These are phyloP conservation scores for Stenopsyche tienmushanensis DNA, from an alignment of 1,140 invertebrate genomes.

Conservation along the genomic window DNA sequence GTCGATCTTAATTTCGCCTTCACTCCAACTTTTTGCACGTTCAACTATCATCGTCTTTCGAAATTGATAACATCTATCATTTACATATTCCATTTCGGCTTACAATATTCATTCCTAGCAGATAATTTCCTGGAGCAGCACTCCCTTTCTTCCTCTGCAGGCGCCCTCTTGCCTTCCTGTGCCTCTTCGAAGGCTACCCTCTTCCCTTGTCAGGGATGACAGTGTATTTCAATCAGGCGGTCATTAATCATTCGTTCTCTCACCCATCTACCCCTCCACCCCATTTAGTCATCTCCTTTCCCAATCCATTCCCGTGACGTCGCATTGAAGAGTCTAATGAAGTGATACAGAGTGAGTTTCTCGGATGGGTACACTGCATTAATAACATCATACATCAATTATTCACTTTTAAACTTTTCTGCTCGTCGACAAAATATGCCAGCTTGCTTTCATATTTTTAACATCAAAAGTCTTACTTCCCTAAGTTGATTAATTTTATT, in stretches of 20 bases:
- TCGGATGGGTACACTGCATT: background rate
- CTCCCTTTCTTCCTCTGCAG: background rate
- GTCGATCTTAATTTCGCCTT: slow-evolving; percentile 18
- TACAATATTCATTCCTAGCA: slow-evolving; percentile 33
- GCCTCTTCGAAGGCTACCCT: slow-evolving; percentile 14
- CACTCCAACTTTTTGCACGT: slow-evolving; percentile 17
- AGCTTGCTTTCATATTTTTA: too few relatives aligned
- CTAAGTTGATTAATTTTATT: too few relatives aligned
- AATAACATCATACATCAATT: slow-evolving; percentile 11
- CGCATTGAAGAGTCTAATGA: slow-evolving; percentile 15
- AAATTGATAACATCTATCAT: slow-evolving; percentile 27
- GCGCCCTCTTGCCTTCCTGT: background rate
- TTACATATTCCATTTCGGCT: slow-evolving; percentile 34
- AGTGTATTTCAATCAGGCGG: slow-evolving; percentile 40
- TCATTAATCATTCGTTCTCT: slow-evolving; percentile 38
- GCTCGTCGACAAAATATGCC: too few relatives aligned
- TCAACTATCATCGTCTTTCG: slow-evolving; percentile 16
- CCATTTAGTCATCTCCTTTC: background rate
- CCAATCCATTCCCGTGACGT: background rate
- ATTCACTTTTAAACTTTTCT: too few relatives aligned
- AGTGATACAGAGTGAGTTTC: slow-evolving; percentile 13
- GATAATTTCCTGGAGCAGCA: slow-evolving; percentile 36
- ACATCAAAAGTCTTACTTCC: too few relatives aligned
- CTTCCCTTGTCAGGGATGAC: slow-evolving; percentile 37
- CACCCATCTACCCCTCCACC: slow-evolving; percentile 12